Percentiles rank a stretch among this genome's conserved stretches.
These are phyloP conservation scores for Teleogryllus occipitalis DNA, from an alignment of 1,140 invertebrate species.

Conservation along the genomic window DNA sequence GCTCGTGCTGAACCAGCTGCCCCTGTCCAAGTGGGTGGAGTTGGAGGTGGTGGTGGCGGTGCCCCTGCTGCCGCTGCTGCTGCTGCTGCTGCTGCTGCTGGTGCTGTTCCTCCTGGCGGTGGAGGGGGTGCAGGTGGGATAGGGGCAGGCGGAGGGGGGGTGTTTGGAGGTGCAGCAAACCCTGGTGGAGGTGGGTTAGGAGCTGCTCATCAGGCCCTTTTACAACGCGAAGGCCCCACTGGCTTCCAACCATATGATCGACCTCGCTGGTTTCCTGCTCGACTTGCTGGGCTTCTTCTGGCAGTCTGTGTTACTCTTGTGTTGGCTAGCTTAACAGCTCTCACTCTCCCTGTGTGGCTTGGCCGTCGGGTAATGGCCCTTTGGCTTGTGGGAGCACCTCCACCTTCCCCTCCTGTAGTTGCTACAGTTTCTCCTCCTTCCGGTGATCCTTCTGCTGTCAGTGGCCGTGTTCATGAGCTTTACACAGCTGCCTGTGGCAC, in stretches of 20 bases:
- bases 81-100: constrained; percentile 31
- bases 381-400: constrained; percentile 58
- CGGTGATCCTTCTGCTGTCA: constrained; percentile 23
- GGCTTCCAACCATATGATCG: constrained; percentile 82
- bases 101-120: constrained; percentile 26
- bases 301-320: constrained; percentile 80
- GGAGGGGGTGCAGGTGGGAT: constrained; percentile 31
- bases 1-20: constrained; percentile 27
- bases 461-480: constrained; percentile 76
- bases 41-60: constrained; percentile 24
- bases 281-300: constrained; percentile 66
- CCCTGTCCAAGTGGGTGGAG: constrained; percentile 31
- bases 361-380: constrained; percentile 80
- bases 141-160: constrained; percentile 54
- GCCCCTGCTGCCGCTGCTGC: constrained; percentile 26
- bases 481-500: constrained; percentile 92
- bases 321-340: constrained; percentile 65
- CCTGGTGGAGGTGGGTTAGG: constrained; percentile 51
- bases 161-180: constrained; percentile 30
- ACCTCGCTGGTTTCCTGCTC: constrained; percentile 72
- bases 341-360: constrained; percentile 85
- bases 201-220: constrained; percentile 72
- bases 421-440: constrained; percentile 32
- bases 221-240: constrained; percentile 65
- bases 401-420: constrained; percentile 36